These are phyloP conservation scores for Aradophagus sp. DNA, from an alignment of 1,140 invertebrate species.

Conservation along the genomic window DNA sequence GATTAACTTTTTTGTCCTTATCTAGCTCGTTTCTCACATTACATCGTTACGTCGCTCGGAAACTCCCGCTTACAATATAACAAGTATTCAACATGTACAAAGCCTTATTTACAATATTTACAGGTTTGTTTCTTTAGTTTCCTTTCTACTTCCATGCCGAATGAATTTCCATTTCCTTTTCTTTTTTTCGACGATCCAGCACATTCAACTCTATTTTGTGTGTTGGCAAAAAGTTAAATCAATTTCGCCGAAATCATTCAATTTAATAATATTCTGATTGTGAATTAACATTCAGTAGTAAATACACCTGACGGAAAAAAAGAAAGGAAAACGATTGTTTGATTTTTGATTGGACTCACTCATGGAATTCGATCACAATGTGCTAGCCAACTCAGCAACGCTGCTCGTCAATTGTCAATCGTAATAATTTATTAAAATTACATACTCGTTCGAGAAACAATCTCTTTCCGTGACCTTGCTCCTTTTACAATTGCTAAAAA, in stretches of 20 bases:
- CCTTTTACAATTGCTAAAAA: slow-evolving; percentile 64
- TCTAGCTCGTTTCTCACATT: slow-evolving; percentile 61
- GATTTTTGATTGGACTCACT: slow-evolving; percentile 26
- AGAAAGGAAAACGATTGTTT: slow-evolving; percentile 21
- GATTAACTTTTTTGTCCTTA: slow-evolving; percentile 62
- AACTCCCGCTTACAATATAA: slow-evolving; percentile 69
- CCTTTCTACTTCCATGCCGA: slow-evolving; percentile 21
- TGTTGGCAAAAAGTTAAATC: slow-evolving; percentile 9
- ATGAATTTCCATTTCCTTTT: no score
- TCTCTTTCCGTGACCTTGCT: slow-evolving; percentile 10
- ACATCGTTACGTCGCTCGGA: slow-evolving; percentile 58
- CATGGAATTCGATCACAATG: slow-evolving; percentile 39
- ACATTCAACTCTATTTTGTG: slow-evolving; percentile 39
- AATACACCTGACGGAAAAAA: slow-evolving; percentile 1
- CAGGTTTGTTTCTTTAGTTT: slow-evolving; percentile 42
- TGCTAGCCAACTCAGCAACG: slow-evolving; percentile 14
- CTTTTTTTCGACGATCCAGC: slow-evolving; percentile 53
- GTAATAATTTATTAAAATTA: slow-evolving; percentile 23
- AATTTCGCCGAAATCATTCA: slow-evolving; percentile 8
- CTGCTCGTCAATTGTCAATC: slow-evolving; percentile 20
- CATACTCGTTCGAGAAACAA: slow-evolving; percentile 43
- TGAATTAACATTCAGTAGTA: background rate
- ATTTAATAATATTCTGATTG: no score
- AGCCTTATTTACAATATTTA: slow-evolving; percentile 75
- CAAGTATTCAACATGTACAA: slow-evolving; percentile 75